phyloP scores from a whole-genome alignment of 2,888 invertebrate species.

The Icerya purchasi region DNA sequence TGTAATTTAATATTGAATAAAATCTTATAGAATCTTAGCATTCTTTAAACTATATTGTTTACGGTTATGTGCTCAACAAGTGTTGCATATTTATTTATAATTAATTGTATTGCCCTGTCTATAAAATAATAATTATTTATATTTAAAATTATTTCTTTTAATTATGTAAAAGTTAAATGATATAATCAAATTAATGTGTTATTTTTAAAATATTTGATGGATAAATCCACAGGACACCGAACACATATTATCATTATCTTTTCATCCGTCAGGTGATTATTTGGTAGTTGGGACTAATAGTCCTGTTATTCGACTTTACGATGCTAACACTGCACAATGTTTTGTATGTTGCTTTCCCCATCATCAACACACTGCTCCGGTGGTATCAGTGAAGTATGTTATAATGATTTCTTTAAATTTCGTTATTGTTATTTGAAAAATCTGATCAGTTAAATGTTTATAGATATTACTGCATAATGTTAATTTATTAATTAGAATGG shows the following conservation, averaged over 20 bases:
- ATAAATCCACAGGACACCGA: slow-evolving; percentile 73
- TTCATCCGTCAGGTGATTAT: slow-evolving; percentile 90
- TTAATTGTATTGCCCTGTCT: no score
- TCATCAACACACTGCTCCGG: slow-evolving; percentile 57
- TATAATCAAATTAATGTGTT: background rate
- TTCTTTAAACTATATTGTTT: no score
- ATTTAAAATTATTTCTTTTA: background rate
- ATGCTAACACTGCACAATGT: slow-evolving; percentile 85
- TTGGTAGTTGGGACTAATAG: slow-evolving; percentile 84
- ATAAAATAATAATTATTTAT: background rate
- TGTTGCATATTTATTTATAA: no score
- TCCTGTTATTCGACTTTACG: slow-evolving; percentile 72
- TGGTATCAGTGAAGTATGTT: slow-evolving; percentile 51
- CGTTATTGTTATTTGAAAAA: no score
- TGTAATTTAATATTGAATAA: no score
- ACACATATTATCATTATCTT: slow-evolving; percentile 68
- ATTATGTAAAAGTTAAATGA: background rate
- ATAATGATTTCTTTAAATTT: no score
- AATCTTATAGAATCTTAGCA: no score
- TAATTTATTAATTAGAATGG: no score
- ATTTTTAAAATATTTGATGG: no score
- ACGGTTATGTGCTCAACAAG: no score
- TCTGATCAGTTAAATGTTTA: no score
- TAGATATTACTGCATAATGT: no score
- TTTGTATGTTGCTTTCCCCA: slow-evolving; percentile 78